Conservation (phyloP, 2,797 vertebrate genomes). For the Sitta carolinensis region DNA sequence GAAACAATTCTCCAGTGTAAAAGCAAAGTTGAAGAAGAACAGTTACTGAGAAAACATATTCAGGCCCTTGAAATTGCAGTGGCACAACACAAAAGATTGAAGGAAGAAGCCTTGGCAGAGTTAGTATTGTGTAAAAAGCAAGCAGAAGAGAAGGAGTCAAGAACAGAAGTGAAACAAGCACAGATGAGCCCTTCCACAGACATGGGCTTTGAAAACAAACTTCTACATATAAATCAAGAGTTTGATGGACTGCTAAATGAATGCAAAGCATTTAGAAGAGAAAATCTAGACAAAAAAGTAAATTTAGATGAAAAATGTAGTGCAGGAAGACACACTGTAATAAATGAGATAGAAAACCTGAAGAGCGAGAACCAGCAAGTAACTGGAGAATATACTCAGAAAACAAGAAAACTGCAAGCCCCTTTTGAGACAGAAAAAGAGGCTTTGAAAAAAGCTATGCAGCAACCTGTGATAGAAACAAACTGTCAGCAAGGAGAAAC, state of each 20-base stretch:
- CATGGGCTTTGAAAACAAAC: conserved; percentile 77
- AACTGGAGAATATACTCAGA: conserved; percentile 55
- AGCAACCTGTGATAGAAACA: conserved; percentile 82
- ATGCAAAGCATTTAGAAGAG: conserved; percentile 69
- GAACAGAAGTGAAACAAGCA: conserved; percentile 71
- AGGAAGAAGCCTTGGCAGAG: conserved; percentile 80
- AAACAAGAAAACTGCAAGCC: conserved; percentile 76
- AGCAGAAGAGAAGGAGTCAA: conserved; percentile 78
- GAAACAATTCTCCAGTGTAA: conserved; percentile 73
- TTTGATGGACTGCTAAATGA: conserved; percentile 57
- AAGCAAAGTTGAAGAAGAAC: conserved; percentile 69
- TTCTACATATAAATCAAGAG: conserved; percentile 73
- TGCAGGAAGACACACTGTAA: conserved; percentile 62
- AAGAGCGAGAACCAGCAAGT: conserved; percentile 71
- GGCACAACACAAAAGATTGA: conserved; percentile 84
- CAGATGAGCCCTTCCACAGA: conserved; percentile 64
- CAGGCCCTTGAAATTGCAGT: conserved; percentile 86
- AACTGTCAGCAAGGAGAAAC: conserved; percentile 86
- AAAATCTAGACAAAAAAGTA: conserved; percentile 65
- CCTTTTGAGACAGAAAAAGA: conserved; percentile 78
- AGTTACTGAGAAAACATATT: conserved; percentile 82
- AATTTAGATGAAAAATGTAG: conserved; percentile 66
- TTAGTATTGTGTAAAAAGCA: conserved; percentile 73
- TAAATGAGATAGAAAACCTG: conserved; percentile 75
- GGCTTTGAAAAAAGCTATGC: conserved; percentile 76